Conservation (phyloP, 1,140 invertebrate species). For the Scaptomyza graminum region DNA sequence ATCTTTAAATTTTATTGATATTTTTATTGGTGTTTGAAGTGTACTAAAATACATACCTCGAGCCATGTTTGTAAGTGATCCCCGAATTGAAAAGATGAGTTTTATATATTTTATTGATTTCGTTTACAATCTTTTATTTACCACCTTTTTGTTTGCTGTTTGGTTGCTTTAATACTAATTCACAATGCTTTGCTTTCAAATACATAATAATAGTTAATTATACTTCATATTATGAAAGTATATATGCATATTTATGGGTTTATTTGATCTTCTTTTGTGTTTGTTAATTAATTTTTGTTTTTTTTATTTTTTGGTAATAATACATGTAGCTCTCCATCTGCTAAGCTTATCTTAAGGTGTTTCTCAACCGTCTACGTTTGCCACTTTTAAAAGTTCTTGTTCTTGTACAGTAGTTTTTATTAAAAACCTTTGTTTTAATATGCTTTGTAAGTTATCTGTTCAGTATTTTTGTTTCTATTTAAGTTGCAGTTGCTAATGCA, state of each 20-base stretch:
- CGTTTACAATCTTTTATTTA: slow-evolving; percentile 77
- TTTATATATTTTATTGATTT: slow-evolving; percentile 30
- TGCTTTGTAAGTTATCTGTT: slow-evolving; percentile 35
- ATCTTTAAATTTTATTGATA: background rate
- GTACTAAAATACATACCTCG: no score
- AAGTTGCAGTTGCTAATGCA: background rate
- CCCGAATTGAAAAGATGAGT: background rate
- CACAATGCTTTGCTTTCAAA: slow-evolving; percentile 79
- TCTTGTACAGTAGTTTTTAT: slow-evolving; percentile 17
- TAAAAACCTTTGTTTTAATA: slow-evolving; percentile 51
- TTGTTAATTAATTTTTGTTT: slow-evolving; percentile 12
- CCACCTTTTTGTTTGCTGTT: slow-evolving; percentile 71
- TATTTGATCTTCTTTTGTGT: background rate
- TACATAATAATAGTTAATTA: slow-evolving; percentile 77
- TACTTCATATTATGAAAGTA: slow-evolving; percentile 67
- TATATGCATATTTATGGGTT: slow-evolving; percentile 51
- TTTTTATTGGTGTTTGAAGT: no score
- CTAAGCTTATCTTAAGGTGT: slow-evolving; percentile 66
- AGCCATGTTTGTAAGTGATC: background rate
- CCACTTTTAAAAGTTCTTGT: slow-evolving; percentile 20
- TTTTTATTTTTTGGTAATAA: slow-evolving; percentile 34
- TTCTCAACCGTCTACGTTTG: slow-evolving; percentile 39
- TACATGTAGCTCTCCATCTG: slow-evolving; percentile 62
- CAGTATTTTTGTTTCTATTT: slow-evolving; percentile 11
- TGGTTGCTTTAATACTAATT: slow-evolving; percentile 75